Conservation (phyloP, 2,113 vertebrate genomes). For the Paracanthobrama guichenoti region DNA sequence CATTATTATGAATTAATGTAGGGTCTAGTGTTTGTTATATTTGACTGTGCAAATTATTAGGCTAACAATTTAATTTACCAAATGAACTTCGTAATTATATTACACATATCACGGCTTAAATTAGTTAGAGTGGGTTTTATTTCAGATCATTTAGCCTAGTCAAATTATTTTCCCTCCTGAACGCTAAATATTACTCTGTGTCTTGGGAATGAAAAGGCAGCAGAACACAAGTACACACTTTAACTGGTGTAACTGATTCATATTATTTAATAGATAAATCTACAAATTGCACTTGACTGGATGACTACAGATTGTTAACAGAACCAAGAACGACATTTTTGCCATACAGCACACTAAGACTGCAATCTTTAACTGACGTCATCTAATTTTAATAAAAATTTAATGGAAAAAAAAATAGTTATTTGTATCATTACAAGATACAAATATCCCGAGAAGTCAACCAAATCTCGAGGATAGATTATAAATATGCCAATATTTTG, state of each 20-base stretch:
- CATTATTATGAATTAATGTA: background rate
- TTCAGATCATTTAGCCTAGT: background rate
- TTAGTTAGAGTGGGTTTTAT: background rate
- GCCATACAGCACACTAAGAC: background rate
- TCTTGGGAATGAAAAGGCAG: background rate
- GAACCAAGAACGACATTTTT: background rate
- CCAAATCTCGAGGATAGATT: background rate
- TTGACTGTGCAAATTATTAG: background rate
- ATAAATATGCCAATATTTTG: background rate
- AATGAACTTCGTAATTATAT: background rate
- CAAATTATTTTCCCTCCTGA: background rate
- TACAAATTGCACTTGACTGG: background rate
- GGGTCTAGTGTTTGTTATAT: background rate
- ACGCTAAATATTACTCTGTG: background rate
- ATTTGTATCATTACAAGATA: background rate
- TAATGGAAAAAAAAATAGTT: background rate
- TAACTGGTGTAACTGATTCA: background rate
- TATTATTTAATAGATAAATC: background rate
- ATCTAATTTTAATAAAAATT: background rate
- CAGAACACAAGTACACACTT: background rate
- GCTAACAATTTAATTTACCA: background rate
- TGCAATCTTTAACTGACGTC: background rate
- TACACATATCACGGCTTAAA: background rate
- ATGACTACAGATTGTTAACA: background rate
- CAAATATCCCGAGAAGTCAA: background rate